Evolutionary conservation across 2,797 vertebrate genomes (phyloP).

Genomic region (Micropoecilia bifurca): DNA sequence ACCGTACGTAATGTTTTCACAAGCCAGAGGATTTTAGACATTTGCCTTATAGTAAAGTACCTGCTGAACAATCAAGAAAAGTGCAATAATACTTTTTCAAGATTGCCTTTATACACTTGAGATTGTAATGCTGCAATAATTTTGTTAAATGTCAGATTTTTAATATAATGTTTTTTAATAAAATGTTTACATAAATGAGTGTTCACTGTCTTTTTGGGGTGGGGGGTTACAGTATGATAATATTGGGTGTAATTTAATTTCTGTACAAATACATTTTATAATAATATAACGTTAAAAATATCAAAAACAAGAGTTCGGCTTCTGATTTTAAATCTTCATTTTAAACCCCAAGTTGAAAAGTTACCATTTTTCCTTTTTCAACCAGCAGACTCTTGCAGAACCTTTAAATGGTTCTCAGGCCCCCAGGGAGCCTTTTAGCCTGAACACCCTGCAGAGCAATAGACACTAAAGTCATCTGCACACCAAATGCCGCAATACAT

Average conservation of each 20-base stretch:
- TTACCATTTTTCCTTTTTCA: not conserved
- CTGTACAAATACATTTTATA: not conserved
- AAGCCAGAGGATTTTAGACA: constrained; percentile 45
- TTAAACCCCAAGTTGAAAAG: not conserved
- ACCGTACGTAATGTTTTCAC: constrained; percentile 25
- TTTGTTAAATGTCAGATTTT: constrained; percentile 59
- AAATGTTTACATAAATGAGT: constrained; percentile 68
- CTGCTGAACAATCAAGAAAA: constrained; percentile 65
- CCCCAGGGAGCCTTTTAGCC: not conserved
- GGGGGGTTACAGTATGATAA: not conserved
- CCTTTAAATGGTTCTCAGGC: not conserved
- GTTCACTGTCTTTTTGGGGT: not conserved
- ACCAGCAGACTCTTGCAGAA: not conserved
- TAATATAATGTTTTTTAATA: constrained; percentile 66
- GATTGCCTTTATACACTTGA: constrained; percentile 76
- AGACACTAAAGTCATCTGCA: not conserved
- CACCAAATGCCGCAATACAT: not conserved
- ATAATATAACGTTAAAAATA: not conserved
- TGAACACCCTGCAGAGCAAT: not conserved
- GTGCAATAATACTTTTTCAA: constrained; percentile 68
- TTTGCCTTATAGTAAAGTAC: constrained; percentile 69
- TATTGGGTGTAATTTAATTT: not conserved
- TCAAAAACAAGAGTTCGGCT: not conserved
- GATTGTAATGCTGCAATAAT: constrained; percentile 63
- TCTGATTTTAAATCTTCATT: not conserved